Base-by-base conservation (phyloP, 2,797 vertebrate species). In the Sphenodon punctatus region DNA sequence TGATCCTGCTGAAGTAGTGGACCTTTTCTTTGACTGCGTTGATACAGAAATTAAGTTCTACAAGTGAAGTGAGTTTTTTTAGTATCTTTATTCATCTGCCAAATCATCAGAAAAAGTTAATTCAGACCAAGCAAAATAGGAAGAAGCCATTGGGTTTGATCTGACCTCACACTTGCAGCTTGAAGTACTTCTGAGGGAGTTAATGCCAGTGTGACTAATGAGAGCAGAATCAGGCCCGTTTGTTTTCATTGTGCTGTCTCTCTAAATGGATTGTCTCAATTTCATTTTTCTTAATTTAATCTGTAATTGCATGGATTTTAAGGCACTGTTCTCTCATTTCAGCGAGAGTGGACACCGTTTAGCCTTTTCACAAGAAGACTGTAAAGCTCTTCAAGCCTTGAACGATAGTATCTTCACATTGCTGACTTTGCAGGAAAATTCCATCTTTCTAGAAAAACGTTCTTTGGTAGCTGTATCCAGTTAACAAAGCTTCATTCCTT, bases 1-100 rank as follows among this genome's bases (percentile, higher is more conserved):
- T 63, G 94, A 96, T 90, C 94, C 95, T 48, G 81, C 90, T 1
- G 96, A 97, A 94, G 95, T 96, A 82, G 95, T 92, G 67, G 96
- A 97, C 81, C 96, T 97, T 91, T 97, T 97, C 93, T 97, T 96
- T 91, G 96, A 97, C 90, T 97, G 96, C 88, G 96, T 97, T 59
- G 96, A 97, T 86, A 97, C 96, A 67, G 96, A 97, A 93, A 94
- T 97, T 43, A 97, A 97, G 84, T 97, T 97, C 95, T 96, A 97
- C 93, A 97, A 96, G 89, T 96, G 95, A 97, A 93, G 93, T 95
- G 92, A 93, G 94, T 88, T 30, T 27, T 64, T 84, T 65, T 5
- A 42, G 16, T 90, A 85, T 86, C 88, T 81, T 68, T 75, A 66
- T 84, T 91, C 73, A 82, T 63, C 68, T 82, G 84, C 67, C 48